Conservation (phyloP, 2,797 vertebrate genomes). For the Carduelis carduelis region DNA sequence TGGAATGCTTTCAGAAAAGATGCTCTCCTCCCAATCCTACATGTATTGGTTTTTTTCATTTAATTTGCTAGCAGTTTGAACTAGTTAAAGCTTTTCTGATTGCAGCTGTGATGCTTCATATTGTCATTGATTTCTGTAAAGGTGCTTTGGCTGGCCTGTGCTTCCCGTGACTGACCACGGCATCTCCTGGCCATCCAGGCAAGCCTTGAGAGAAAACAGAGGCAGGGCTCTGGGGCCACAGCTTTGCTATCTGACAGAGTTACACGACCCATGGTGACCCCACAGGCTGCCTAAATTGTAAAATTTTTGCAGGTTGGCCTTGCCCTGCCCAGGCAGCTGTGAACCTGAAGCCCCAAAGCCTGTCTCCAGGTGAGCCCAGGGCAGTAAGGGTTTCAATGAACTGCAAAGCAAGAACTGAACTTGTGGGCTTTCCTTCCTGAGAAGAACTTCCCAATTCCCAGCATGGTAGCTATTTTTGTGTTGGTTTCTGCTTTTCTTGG, state of each 20-base stretch:
- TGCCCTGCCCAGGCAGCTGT: accelerated
- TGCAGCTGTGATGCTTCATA: neutral
- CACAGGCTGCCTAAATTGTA: accelerated
- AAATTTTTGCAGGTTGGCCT: neutral
- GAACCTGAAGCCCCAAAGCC: accelerated
- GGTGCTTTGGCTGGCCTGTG: neutral
- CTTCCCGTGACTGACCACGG: accelerated
- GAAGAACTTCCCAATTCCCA: neutral
- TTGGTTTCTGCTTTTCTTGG: neutral
- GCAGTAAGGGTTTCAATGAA: neutral
- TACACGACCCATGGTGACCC: neutral
- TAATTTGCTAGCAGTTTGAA: neutral
- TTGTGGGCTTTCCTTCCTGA: neutral
- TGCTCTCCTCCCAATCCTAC: neutral
- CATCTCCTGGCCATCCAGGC: neutral
- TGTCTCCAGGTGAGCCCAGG: neutral
- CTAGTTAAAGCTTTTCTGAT: neutral
- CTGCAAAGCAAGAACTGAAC: neutral
- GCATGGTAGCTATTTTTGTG: accelerated
- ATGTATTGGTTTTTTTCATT: neutral
- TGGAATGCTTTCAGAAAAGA: neutral
- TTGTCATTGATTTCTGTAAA: neutral
- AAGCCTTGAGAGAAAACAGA: neutral
- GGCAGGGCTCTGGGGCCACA: neutral
- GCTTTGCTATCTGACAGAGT: neutral